Base-by-base conservation (phyloP, 1,140 invertebrate species). In the Microvelia longipes region DNA sequence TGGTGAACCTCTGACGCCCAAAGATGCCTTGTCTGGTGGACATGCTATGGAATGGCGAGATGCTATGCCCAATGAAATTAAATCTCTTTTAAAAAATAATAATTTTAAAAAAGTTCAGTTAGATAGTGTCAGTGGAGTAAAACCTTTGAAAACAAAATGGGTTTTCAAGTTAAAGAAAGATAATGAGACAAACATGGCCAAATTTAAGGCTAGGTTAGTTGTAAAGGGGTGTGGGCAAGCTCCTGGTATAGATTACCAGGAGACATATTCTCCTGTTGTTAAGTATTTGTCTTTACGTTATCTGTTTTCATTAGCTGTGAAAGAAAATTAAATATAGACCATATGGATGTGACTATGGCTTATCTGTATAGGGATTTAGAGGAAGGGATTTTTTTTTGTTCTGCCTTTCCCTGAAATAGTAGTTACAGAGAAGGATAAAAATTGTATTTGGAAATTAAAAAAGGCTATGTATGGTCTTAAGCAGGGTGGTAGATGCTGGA, bases 201-300 rank as follows among this genome's bases (percentile, higher is more conserved):
- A 71, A 71, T 80, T 75, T 68, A 82, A 81, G 73, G 79, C 81
- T 65, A 66, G 79, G 65, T 74, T 81, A 64, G 78, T 81, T 28
- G 78, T 76, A 14, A 73, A 75, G 71, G 76, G 79, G 0, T 78
- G 71, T 71, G 71, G 68, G 19, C 78, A 80, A 71, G 73, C 72
- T 63, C 29, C 68, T 30, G 76, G 73, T 27, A 74, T 79, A 35
- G 77, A 80, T 74, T 79, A 75, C 72, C 13, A 73, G 64, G 79
- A 81, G 74, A 77, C 75, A 1, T 78, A 75, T 73, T 71, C 78
- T 63, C 77, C 79, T 24, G 75, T 79, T 50, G 72, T 75, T 19
- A 70, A 77, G 25, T 74, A 76, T 69, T 71, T 73, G 28, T 73
- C 80, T 14, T 62, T 82, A 24, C 70, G 79, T 71, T 77, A 11